Conservation (phyloP, 2,888 invertebrate species). For the Trichopria drosophilae region DNA sequence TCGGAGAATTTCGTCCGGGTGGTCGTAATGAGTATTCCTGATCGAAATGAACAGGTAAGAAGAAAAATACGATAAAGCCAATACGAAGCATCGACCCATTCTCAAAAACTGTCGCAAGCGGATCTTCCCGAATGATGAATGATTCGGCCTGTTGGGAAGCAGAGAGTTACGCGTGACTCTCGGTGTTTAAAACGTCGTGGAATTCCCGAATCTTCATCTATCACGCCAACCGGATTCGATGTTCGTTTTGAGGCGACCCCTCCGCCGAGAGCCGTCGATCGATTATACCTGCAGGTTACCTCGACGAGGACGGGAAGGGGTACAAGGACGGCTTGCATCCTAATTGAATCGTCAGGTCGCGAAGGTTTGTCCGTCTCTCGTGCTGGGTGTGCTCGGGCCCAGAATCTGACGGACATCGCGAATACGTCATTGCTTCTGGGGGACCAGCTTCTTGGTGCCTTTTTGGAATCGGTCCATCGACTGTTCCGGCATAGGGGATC, state of each 20-base stretch:
- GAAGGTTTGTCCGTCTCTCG: constrained; percentile 41
- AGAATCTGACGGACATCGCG: constrained; percentile 51
- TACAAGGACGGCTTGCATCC: constrained; percentile 34
- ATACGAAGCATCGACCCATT: too few relatives aligned
- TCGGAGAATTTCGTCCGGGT: too few relatives aligned
- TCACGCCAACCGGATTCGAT: constrained; percentile 40
- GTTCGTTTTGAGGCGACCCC: constrained; percentile 31
- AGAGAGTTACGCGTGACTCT: constrained; percentile 12
- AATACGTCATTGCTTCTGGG: constrained; percentile 38
- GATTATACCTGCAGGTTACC: constrained; percentile 37
- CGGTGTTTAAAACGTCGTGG: constrained; percentile 6
- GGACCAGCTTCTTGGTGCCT: constrained; percentile 27
- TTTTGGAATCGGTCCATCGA: constrained; percentile 31
- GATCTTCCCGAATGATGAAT: constrained; percentile 18
- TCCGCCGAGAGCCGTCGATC: constrained; percentile 47
- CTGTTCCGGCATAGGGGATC: too few relatives aligned
- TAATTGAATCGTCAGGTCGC: constrained; percentile 54
- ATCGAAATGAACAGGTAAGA: too few relatives aligned
- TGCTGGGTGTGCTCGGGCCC: constrained; percentile 43
- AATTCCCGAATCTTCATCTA: constrained; percentile 36
- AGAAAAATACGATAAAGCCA: too few relatives aligned
- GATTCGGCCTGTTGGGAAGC: constrained; percentile 1
- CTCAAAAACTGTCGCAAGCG: constrained; percentile 5
- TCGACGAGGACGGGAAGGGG: constrained; percentile 31
- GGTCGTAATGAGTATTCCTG: too few relatives aligned